phyloP scores from a whole-genome alignment of 2,113 vertebrate genomes.

The Rhinopomastus cyanomelas region DNA sequence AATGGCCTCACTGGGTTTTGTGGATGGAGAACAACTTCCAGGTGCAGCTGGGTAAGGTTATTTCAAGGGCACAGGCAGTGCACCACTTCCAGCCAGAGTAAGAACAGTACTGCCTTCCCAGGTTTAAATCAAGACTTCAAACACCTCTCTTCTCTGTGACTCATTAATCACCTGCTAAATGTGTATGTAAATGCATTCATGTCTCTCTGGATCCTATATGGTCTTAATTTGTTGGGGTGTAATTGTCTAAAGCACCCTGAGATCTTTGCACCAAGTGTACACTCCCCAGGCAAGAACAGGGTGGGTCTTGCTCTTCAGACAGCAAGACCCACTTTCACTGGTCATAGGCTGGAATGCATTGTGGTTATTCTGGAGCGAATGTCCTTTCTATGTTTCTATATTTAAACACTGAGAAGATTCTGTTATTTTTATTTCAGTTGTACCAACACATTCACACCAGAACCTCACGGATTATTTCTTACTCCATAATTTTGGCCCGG shows the following conservation, averaged over 20 bases:
- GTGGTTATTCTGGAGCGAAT: not conserved
- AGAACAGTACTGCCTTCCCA: not conserved
- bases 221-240: not conserved
- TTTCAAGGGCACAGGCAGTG: slow-evolving; percentile 32
- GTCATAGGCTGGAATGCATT: not conserved
- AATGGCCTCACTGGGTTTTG: slow-evolving; percentile 51
- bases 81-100: not conserved
- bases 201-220: not conserved
- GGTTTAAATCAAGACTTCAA: not conserved
- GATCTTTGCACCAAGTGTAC: not conserved
- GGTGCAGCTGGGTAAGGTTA: slow-evolving; percentile 49
- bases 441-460: not conserved
- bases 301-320: not conserved
- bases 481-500: not conserved
- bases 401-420: not conserved
- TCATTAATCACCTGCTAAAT: not conserved
- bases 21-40: slow-evolving; percentile 56
- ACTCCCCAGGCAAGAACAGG: not conserved
- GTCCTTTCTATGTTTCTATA: not conserved
- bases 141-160: not conserved
- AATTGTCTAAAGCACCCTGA: not conserved
- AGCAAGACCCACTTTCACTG: not conserved
- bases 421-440: not conserved
- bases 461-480: not conserved
- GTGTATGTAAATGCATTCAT: not conserved